Evolutionary conservation across 2,888 invertebrate genomes (phyloP).

Genomic region (Amblyjoppa fuscipennis): DNA sequence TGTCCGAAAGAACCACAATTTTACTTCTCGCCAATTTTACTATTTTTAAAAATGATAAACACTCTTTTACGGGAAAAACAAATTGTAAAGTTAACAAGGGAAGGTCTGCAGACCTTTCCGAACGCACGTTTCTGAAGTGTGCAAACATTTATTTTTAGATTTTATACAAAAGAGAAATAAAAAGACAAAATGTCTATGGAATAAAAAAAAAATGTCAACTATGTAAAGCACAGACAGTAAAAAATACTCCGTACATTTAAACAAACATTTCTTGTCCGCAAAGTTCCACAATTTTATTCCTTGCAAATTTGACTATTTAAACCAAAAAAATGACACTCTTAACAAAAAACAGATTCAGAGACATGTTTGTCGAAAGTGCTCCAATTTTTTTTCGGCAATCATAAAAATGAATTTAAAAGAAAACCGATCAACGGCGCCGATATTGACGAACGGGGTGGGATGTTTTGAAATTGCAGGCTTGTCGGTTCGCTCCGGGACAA

Average conservation of each 20-base stretch:
- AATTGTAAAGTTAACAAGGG: too few relatives aligned
- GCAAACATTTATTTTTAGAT: too few relatives aligned
- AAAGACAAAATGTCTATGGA: too few relatives aligned
- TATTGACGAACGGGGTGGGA: background rate
- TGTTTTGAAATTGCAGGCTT: slow-evolving; percentile 88
- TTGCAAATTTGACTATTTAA: background rate
- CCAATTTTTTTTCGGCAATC: background rate
- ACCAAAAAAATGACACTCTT: background rate
- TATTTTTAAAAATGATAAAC: too few relatives aligned
- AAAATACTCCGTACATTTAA: too few relatives aligned
- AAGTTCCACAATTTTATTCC: background rate
- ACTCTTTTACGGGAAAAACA: too few relatives aligned
- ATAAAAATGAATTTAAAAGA: background rate
- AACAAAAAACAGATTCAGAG: too few relatives aligned
- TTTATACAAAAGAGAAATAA: too few relatives aligned
- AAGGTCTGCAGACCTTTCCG: too few relatives aligned
- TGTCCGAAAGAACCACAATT: background rate
- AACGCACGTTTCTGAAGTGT: too few relatives aligned
- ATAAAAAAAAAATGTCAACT: background rate
- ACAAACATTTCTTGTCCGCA: background rate
- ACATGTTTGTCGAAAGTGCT: too few relatives aligned
- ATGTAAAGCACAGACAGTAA: background rate
- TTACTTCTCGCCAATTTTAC: background rate
- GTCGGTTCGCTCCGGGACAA: slow-evolving; percentile 92
- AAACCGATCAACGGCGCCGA: background rate